Base-by-base conservation (phyloP, 2,888 invertebrate genomes). In the Erebia ligea region DNA sequence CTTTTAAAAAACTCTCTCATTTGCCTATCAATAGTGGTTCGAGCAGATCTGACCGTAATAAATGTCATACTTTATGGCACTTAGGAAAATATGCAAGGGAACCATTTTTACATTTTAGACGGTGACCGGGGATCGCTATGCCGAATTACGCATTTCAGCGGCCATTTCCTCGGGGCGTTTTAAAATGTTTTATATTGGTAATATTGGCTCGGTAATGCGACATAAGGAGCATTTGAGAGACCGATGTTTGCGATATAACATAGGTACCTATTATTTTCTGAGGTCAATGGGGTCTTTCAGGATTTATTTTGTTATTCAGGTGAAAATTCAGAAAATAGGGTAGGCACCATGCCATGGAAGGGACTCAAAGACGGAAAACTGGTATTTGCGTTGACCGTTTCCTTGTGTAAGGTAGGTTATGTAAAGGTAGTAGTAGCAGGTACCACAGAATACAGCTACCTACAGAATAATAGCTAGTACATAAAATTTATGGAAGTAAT, bases 1-100 rank as follows among this genome's bases (percentile, higher is more conserved):
- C 92, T 92, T 92, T 93, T 92, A 93, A 92, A 92, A 93, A 91
- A 90, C 89, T 92, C 92, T 91, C 92, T 92, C 93, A 92, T 93
- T 93, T 93, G 93, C 92, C 93, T 93, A 92, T 92, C 93, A 92
- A 93, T 93, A 92, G 93, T 93, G 93, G 89, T 91, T 87, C 87
- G 88, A 90, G 91, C 91, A 92, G 91, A 92, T 92, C 90, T 92
- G 92, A 93, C 92, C 92, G 92, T 93, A 92, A 93, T 93, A 93
- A 93, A 93, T 90, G 92, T 93, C 92, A 90, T 92, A 92, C 86
- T 92, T 92, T 93, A 93, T 91, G 89, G 90, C 91, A 89, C 91
- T 92, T 89, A 86, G 86, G 91, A 88, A 91, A 91, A 92, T 92
- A 92, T 93, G 92, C 92, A 91, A 93, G 92, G 92, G 91, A 91